Percentiles rank a stretch among this genome's conserved stretches.
Evolutionary conservation across 2,888 invertebrate genomes (phyloP).

Genomic region (Selenia dentaria): DNA sequence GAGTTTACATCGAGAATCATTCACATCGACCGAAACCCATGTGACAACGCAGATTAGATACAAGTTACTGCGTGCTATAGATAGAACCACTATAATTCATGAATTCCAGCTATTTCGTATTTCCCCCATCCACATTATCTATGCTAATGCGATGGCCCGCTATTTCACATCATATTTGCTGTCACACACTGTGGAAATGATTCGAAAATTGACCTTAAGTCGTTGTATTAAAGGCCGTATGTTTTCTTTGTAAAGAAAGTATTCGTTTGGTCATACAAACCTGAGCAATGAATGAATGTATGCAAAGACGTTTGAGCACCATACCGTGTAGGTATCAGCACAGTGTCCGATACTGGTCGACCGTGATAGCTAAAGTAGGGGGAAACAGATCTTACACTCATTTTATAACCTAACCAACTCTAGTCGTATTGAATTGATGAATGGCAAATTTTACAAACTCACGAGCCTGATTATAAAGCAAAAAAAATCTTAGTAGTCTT

Average conservation of each 20-base stretch:
- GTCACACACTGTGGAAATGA: not conserved
- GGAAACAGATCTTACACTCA: too few relatives aligned
- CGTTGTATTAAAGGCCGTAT: not conserved
- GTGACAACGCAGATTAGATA: too few relatives aligned
- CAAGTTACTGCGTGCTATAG: too few relatives aligned
- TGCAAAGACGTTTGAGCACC: constrained; percentile 23
- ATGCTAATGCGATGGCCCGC: constrained; percentile 15
- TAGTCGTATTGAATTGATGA: too few relatives aligned
- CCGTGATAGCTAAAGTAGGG: too few relatives aligned
- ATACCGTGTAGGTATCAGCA: not conserved
- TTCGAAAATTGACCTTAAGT: constrained; percentile 13
- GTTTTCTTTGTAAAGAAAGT: constrained; percentile 1
- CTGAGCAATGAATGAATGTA: constrained; percentile 38
- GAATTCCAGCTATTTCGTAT: constrained; percentile 24
- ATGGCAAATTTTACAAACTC: too few relatives aligned
- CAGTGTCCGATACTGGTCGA: too few relatives aligned
- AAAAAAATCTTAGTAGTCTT: too few relatives aligned
- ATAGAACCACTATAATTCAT: constrained; percentile 14
- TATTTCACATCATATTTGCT: constrained; percentile 1
- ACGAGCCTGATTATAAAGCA: too few relatives aligned
- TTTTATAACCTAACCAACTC: too few relatives aligned
- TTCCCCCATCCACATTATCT: constrained; percentile 16
- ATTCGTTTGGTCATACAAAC: constrained; percentile 7
- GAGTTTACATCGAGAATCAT: too few relatives aligned
- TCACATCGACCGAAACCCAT: too few relatives aligned